A percentile compares a stretch with the other conserved stretches of the same genome.
phyloP scores from a whole-genome alignment of 2,797 vertebrate species.

The Clangula hyemalis region DNA sequence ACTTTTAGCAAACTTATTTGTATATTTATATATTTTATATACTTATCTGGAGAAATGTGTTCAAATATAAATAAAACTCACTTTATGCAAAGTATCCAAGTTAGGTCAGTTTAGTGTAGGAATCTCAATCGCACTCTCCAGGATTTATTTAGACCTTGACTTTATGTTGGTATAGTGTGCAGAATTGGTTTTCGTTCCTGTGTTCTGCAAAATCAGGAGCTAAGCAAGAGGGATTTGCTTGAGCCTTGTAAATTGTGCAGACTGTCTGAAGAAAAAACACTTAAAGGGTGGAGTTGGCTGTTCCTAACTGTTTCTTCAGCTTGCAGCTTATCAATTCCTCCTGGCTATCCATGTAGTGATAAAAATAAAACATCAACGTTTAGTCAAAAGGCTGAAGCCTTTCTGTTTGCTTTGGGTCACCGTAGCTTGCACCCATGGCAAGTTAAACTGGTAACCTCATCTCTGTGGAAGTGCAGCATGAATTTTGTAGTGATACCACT shows the following conservation, averaged over 20 bases:
- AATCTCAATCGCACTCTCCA: not conserved
- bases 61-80: too few species aligned
- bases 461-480: not conserved
- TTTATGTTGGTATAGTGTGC: not conserved
- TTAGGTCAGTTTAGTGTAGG: fast-evolving
- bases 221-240: not conserved
- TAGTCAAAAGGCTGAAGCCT: not conserved
- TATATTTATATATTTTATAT: too few species aligned
- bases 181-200: not conserved
- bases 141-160: not conserved
- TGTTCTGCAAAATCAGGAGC: not conserved
- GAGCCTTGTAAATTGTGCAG: not conserved
- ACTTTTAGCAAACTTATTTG: not conserved
- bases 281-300: not conserved
- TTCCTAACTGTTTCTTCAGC: not conserved
- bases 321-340: not conserved
- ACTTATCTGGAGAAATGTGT: too few species aligned
- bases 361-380: not conserved
- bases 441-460: not conserved
- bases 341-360: not conserved
- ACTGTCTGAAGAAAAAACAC: not conserved
- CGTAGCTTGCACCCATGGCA: not conserved
- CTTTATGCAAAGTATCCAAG: not conserved
- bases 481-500: not conserved
- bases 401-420: not conserved